Evolutionary conservation across 2,113 vertebrate species (phyloP).

Genomic region (Oryzias javanicus): DNA sequence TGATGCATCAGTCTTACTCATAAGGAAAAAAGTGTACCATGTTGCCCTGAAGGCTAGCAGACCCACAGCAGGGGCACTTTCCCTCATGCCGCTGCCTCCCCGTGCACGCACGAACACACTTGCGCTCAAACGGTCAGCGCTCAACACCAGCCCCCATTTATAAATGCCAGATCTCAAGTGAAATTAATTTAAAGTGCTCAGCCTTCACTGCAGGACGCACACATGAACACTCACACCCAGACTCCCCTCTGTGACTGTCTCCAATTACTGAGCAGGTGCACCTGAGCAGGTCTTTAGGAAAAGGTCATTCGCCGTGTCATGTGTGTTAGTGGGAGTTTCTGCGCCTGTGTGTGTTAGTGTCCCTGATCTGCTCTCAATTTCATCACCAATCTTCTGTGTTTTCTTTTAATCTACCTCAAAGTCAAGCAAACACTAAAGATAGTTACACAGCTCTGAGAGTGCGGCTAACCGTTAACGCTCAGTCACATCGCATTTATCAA

Average conservation of each 20-base stretch:
- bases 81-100: not conserved
- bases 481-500: not conserved
- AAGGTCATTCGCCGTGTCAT: constrained; percentile 45
- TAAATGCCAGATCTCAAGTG: constrained; percentile 55
- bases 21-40: not conserved
- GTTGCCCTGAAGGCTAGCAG: not conserved
- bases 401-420: constrained; percentile 10
- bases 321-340: constrained; percentile 9
- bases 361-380: constrained; percentile 5
- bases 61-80: not conserved
- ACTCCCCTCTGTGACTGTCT: constrained; percentile 31
- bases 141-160: constrained; percentile 14
- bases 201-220: constrained; percentile 9
- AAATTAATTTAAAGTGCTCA: constrained; percentile 32
- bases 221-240: not conserved
- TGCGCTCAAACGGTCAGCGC: constrained; percentile 1
- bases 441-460: not conserved
- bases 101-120: not conserved
- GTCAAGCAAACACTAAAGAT: constrained; percentile 1
- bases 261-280: constrained; percentile 58
- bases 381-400: constrained; percentile 12
- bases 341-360: constrained; percentile 5
- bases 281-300: constrained; percentile 43
- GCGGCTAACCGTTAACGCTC: not conserved
- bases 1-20: not conserved